Conservation (phyloP, 2,888 invertebrate genomes). For the Philopedon plagiatum region DNA sequence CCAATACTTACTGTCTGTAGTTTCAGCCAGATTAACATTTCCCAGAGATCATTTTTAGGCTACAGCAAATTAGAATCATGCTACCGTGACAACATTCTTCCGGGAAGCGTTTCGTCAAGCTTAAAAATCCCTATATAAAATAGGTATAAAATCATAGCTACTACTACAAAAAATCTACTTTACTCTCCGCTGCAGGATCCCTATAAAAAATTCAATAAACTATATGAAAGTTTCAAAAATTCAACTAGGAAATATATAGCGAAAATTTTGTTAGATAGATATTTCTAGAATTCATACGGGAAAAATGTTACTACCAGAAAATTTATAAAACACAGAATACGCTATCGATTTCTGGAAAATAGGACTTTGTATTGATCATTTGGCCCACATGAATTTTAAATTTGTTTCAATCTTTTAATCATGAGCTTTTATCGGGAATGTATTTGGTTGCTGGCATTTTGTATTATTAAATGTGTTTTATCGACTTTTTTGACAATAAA, state of each 20-base stretch:
- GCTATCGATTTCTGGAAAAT: background rate
- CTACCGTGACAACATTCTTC: too few relatives aligned
- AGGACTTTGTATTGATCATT: background rate
- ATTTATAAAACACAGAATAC: background rate
- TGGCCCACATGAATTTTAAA: conserved; percentile 2
- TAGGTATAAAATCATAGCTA: too few relatives aligned
- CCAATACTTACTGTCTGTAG: too few relatives aligned
- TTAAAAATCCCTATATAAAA: too few relatives aligned
- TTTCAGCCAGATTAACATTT: too few relatives aligned
- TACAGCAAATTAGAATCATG: too few relatives aligned
- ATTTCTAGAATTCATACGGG: background rate
- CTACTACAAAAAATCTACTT: too few relatives aligned
- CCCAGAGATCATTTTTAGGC: too few relatives aligned
- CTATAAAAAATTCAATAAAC: background rate
- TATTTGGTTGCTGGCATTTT: background rate
- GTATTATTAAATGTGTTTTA: background rate
- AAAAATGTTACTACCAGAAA: background rate
- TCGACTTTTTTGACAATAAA: background rate
- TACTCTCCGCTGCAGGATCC: background rate
- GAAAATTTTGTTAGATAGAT: too few relatives aligned
- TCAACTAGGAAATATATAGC: background rate
- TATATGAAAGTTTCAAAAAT: background rate
- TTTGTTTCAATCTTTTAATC: background rate
- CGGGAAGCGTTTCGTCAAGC: too few relatives aligned
- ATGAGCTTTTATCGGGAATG: background rate